Base-by-base conservation (phyloP, 2,888 invertebrate genomes). In the Noctua comes region DNA sequence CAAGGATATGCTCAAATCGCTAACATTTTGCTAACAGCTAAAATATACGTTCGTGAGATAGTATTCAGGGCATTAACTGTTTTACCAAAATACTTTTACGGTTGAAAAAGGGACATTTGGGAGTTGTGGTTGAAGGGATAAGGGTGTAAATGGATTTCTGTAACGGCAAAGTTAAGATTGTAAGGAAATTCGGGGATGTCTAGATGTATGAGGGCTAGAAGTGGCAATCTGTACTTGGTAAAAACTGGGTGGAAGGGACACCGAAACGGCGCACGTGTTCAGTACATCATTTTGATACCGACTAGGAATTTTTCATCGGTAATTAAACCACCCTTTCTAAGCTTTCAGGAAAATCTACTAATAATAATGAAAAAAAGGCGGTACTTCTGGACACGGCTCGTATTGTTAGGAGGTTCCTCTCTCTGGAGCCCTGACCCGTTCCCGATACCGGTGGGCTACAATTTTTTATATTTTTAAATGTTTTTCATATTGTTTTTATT, bases 11-110 rank as follows among this genome's bases (percentile, higher is more conserved):
- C 62, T 76, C 77, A 81, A 89, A 88, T 82, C 80, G 84, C 76
- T 86, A 82, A 79, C 86, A 89, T 88, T 86, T 88, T 84, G 86
- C 89, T 89, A 88, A 88, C 88, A 84, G 82, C 86, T 82, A 86
- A 78, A 84, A 84, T 89, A 86, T 88, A 88, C 86, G 82, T 84
- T 86, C 82, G 64, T 82, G 68, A 80, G 87, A 88, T 84, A 88
- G 84, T 84, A 89, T 86, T 89, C 79, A 73, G 75, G 51, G 88
- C 79, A 86, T 89, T 88, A 86, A 88, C 84, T 82, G 65, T 71
- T 77, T 13, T 11, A 70, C 80, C 51, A 81, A 68, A 0, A 70
- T 72, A 1, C 51, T 68, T 68, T 77, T 79, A 51, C 68, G 31
- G 27, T 64, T 43, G 11, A 31, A n/a, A 62, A 59, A 16, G 11